These are phyloP conservation scores for Morus bassanus DNA, from an alignment of 2,797 vertebrate genomes.

Conservation along the genomic window DNA sequence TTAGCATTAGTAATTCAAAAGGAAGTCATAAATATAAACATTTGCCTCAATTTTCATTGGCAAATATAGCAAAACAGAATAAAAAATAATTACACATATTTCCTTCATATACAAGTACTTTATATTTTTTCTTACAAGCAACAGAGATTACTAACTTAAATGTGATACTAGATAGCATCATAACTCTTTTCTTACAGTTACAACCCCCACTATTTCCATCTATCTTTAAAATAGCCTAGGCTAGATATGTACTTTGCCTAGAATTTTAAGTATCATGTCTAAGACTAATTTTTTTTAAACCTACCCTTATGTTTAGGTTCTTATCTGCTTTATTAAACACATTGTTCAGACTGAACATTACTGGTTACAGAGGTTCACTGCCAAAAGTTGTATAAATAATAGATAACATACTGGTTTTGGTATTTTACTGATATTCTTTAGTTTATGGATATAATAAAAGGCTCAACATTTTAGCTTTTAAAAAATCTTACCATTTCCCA, in stretches of 20 bases:
- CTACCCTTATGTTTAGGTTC: not conserved
- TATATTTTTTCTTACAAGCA: not conserved
- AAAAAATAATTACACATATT: not conserved
- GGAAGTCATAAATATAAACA: not conserved
- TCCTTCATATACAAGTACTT: not conserved
- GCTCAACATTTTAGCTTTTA: not conserved
- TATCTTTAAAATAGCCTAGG: not conserved
- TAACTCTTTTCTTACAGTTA: not conserved
- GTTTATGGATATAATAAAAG: not conserved
- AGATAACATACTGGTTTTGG: not conserved
- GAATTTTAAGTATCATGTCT: not conserved
- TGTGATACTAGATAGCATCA: not conserved
- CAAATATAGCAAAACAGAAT: not conserved
- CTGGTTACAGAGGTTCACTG: not conserved
- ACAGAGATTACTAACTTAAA: not conserved
- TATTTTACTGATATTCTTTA: not conserved
- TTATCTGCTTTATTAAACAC: conserved; percentile 8
- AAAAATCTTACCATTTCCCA: not conserved
- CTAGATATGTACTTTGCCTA: not conserved
- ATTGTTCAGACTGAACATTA: not conserved
- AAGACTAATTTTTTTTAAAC: not conserved
- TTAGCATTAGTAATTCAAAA: not conserved
- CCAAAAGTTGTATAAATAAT: not conserved
- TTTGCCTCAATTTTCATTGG: not conserved
- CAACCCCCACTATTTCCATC: not conserved